phyloP scores from a whole-genome alignment of 2,888 invertebrate species.

The Hofmannophila pseudospretella region DNA sequence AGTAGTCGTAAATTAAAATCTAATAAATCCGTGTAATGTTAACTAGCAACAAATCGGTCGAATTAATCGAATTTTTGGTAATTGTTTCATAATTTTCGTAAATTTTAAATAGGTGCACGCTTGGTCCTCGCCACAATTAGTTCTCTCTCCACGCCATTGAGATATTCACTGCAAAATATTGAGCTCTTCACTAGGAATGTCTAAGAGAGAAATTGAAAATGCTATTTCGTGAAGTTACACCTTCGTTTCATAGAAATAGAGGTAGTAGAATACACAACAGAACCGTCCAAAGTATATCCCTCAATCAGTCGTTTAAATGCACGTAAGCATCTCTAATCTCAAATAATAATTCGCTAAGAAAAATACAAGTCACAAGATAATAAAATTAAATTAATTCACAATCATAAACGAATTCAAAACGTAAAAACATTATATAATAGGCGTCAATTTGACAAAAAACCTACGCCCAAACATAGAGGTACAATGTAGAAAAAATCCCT shows the following conservation, averaged over 20 bases:
- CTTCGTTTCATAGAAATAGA: slow-evolving; percentile 14
- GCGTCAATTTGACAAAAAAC: slow-evolving; percentile 5
- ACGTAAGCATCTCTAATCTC: slow-evolving; percentile 35
- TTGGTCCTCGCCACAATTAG: slow-evolving; percentile 25
- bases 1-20: slow-evolving; percentile 21
- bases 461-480: slow-evolving; percentile 21
- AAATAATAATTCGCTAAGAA: slow-evolving; percentile 41
- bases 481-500: slow-evolving; percentile 26
- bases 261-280: slow-evolving; percentile 8
- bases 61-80: slow-evolving; percentile 5
- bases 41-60: slow-evolving; percentile 8
- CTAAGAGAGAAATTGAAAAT: slow-evolving; percentile 32
- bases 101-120: slow-evolving; percentile 16
- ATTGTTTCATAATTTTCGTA: slow-evolving; percentile 3
- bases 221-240: slow-evolving; percentile 20
- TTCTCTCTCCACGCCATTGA: slow-evolving; percentile 17
- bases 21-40: slow-evolving; percentile 23
- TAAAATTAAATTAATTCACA: slow-evolving; percentile 35
- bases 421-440: slow-evolving; percentile 29
- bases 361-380: slow-evolving; percentile 54
- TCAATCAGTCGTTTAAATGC: slow-evolving; percentile 57
- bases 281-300: slow-evolving; percentile 15
- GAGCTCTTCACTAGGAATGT: slow-evolving; percentile 41
- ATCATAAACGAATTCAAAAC: slow-evolving; percentile 36
- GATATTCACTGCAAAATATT: slow-evolving; percentile 19